Conservation (phyloP, 2,888 invertebrate species). For the Clistopyga incitator region DNA sequence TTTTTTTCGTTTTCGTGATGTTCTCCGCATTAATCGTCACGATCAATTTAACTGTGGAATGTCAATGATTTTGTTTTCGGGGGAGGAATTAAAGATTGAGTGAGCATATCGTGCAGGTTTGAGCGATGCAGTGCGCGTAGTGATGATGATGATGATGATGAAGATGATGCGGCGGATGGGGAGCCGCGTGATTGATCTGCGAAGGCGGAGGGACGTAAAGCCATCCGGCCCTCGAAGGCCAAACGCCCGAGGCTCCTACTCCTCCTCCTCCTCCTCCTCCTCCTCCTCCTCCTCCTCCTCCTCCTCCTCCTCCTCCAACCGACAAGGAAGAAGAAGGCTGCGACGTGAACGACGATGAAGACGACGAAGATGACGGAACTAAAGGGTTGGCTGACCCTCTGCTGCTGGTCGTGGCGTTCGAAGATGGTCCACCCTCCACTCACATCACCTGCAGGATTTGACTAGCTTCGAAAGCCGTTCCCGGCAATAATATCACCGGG, state of each 20-base stretch:
- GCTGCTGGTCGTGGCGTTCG: conserved; percentile 75
- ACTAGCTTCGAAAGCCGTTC: conserved; percentile 96
- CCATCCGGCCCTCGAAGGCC: conserved; percentile 79
- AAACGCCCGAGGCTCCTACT: conserved; percentile 70
- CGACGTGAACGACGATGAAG: conserved; percentile 59
- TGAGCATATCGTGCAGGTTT: conserved; percentile 83
- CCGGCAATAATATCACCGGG: conserved; percentile 94
- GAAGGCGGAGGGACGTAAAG: conserved; percentile 77
- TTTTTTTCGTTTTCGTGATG: conserved; percentile 24
- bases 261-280: conserved; percentile 35
- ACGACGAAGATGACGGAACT: conserved; percentile 71
- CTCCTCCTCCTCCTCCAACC: conserved; percentile 24
- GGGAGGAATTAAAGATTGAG: conserved; percentile 78
- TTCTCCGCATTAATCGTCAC: conserved; percentile 32
- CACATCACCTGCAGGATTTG: conserved; percentile 93
- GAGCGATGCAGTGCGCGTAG: conserved; percentile 80
- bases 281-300: conserved; percentile 49
- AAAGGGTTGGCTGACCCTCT: conserved; percentile 70
- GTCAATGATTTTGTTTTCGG: conserved; percentile 17
- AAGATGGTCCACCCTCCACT: conserved; percentile 85
- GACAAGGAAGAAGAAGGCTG: conserved; percentile 70
- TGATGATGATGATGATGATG: conserved; percentile 73
- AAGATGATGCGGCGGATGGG: conserved; percentile 71
- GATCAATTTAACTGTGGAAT: conserved; percentile 17
- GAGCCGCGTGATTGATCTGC: conserved; percentile 70